Base-by-base conservation (phyloP, 1,140 invertebrate genomes). In the Caenorhabditis briggsae region DNA sequence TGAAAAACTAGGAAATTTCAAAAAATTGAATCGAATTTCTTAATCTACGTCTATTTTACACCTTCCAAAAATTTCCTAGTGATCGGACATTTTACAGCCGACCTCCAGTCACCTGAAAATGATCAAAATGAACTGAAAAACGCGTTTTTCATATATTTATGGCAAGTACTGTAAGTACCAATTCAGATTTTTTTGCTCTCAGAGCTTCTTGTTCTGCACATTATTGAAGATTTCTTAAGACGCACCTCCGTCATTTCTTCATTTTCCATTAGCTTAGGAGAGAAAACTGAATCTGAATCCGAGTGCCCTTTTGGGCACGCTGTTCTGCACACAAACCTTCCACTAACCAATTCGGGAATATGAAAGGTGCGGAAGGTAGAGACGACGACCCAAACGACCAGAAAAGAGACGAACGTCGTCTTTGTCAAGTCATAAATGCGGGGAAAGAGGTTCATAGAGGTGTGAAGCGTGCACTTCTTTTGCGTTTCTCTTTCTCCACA, bases 361-460 rank as follows among this genome's bases (percentile, higher is more conserved):
- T 50, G 6, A 78, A 46, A 46, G 33, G 33, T 33, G 46, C 70
- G 70, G 70, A 78, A 78, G 70, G 46, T 78, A 23, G 46, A 50
- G 70, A 78, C 61, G 46, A 41, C 65, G 46, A 33, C 33, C 33
- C 33, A 1, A 33, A 33, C 33, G 33, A 33, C 33, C 33, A 43
- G 33, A 23, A 48, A 20, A 78, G n/a, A 3, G 70, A 46, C 46
- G 43, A 70, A 70, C 65, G 70, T 23, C 70, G 43, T 78, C 70
- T 78, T 50, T 46, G 20, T 59, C 20, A 59, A 11, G 33, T 78
- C 70, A 78, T 78, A 78, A 78, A 78, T 78, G 64, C 50, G 70
- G 70, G 46, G 70, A 78, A 78, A 78, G 33, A 78, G 46, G 70
- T 78, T 78, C 70, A 78, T 50, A 23, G 46, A 78, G 70, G 70